phyloP scores from a whole-genome alignment of 2,888 invertebrate species.

The Coelopa pilipes region DNA sequence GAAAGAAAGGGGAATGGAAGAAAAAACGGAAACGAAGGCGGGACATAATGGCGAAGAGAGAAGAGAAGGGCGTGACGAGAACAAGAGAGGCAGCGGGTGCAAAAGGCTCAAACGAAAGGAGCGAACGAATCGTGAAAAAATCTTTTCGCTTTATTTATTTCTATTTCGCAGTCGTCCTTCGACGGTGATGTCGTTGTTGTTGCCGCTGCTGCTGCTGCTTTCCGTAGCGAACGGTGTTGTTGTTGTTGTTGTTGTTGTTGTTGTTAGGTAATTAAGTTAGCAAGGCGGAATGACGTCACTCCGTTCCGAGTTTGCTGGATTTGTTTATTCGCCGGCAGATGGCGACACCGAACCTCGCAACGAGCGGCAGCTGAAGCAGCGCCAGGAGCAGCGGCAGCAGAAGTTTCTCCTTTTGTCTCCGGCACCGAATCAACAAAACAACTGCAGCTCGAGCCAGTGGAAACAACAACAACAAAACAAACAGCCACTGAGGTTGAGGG shows the following conservation, averaged over 20 bases:
- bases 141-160: constrained; percentile 15
- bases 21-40: no score
- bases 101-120: not conserved
- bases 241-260: constrained; percentile 12
- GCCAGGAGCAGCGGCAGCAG: not conserved
- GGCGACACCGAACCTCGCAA: constrained; percentile 10
- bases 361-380: not conserved
- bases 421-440: not conserved
- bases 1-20: not conserved
- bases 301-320: constrained; percentile 2
- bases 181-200: not conserved
- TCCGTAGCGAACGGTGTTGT: no score
- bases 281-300: constrained; percentile 23
- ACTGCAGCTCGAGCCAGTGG: not conserved
- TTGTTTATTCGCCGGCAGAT: constrained; percentile 1
- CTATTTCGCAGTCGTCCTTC: not conserved
- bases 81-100: no score
- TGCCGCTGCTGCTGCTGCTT: not conserved
- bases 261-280: constrained; percentile 28
- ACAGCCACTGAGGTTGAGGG: not conserved
- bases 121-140: constrained; percentile 9
- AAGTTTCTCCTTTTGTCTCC: not conserved
- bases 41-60: not conserved
- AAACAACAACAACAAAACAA: not conserved
- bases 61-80: no score